Evolutionary conservation across 2,888 invertebrate species (phyloP), one percentile per base, ranked within the genome.

Genomic region (Nebria salina): DNA sequence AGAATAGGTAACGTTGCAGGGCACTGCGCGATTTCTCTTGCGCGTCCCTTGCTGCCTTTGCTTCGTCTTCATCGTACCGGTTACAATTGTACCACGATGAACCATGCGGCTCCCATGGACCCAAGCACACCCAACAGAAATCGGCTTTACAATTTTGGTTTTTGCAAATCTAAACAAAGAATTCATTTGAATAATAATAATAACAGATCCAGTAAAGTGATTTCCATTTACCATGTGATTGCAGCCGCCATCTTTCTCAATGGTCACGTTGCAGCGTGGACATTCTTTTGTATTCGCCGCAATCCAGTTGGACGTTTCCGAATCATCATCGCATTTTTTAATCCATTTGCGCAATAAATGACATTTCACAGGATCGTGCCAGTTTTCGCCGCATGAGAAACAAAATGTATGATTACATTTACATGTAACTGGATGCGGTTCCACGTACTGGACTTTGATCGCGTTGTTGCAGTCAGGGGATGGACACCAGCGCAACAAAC

Each of bases 241-340:
- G 89, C 99, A 99, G 75, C 99, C 99, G 83, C 99, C 99, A 89
- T 99, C 98, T 89, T 97, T 97, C 88, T 97, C 97, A 86, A 97
- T 97, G n/a, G 96, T 96, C 75, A 97, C 98, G 89, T 97, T 97
- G 90, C 99, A 99, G 89, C 96, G 97, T 70, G 99, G 99, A 89
- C 99, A 99, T 90, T 98, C 98, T 91, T 99, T 99, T 79, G 99
- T 99, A 90, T 99, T 99, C 42, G 98, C 98, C 81, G 98, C 98
- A 87, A 99, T 98, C 99, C 99, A 99, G 88, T 99, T 99, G 11
- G 98, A 97, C 79, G 99, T 99, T 90, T 99, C 99, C 5, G 97
- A 97, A 90, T 99, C 99, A 88, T 99, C 99, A 89, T 98, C 98
- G 90, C 98, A 99, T 90, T 99, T 99, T 90, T 98, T 98, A 84